Evolutionary conservation across 2,888 invertebrate species (phyloP).

Genomic region (Zhengitettix transpicula): DNA sequence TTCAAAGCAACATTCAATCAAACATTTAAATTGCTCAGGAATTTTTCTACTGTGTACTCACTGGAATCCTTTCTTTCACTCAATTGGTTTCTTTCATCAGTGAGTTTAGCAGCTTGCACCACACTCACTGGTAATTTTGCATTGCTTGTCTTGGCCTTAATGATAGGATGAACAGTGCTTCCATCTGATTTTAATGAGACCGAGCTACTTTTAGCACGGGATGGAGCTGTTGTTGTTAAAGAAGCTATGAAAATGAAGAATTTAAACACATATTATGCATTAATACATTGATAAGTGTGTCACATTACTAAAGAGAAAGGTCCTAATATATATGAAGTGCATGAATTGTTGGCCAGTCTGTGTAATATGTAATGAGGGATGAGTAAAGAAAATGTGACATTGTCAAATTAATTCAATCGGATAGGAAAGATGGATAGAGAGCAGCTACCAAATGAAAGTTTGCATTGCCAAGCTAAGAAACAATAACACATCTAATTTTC

Average conservation of each 20-base stretch:
- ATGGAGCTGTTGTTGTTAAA: constrained; percentile 56
- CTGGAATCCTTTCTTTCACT: constrained; percentile 13
- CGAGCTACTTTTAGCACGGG: constrained; percentile 49
- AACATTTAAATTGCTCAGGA: too few species aligned
- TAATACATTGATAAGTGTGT: constrained; percentile 1
- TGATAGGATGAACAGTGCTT: constrained; percentile 13
- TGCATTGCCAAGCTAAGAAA: too few species aligned
- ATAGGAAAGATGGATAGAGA: too few species aligned
- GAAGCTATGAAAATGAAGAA: constrained; percentile 44
- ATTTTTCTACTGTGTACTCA: constrained; percentile 10
- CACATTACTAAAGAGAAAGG: not conserved
- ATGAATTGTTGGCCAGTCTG: too few species aligned
- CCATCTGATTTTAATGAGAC: constrained; percentile 29
- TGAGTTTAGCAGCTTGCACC: constrained; percentile 12
- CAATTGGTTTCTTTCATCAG: constrained; percentile 13
- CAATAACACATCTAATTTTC: too few species aligned
- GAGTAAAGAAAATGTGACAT: too few species aligned
- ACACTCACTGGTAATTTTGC: constrained; percentile 14
- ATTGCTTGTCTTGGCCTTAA: constrained; percentile 14
- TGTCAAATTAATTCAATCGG: too few species aligned
- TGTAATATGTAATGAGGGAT: too few species aligned
- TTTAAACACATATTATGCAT: constrained; percentile 16
- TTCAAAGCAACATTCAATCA: too few species aligned
- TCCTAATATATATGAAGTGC: not conserved
- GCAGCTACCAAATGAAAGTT: too few species aligned